Conservation (phyloP, 2,888 invertebrate genomes). For the Barypeithes pellucidus region DNA sequence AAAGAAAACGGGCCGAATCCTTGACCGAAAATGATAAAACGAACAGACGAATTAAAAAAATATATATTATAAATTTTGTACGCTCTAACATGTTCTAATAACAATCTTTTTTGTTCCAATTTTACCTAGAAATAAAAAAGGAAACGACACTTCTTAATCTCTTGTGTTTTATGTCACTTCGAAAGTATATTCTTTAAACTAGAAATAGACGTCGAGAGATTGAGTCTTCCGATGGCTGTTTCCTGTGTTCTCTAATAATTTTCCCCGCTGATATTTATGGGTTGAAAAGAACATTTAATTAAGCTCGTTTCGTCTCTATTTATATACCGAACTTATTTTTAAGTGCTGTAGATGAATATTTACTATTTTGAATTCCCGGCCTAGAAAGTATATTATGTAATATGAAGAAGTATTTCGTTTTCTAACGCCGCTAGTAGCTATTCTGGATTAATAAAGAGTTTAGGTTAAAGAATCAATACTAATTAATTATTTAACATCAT, state of each 20-base stretch:
- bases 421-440: no score
- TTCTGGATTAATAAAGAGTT: no score
- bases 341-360: background rate
- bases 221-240: constrained; percentile 31
- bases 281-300: constrained; percentile 8
- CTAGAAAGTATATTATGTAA: no score
- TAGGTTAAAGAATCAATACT: no score
- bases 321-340: background rate
- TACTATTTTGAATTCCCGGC: background rate
- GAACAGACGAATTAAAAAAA: no score
- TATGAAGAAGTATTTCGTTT: no score
- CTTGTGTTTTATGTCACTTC: constrained; percentile 11
- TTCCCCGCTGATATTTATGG: background rate
- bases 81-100: no score
- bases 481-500: no score
- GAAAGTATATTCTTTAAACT: constrained; percentile 28
- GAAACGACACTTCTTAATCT: constrained; percentile 21
- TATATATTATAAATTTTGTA: no score
- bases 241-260: constrained; percentile 27
- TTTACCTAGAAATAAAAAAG: constrained; percentile 11
- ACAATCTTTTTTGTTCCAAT: background rate
- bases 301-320: constrained; percentile 1
- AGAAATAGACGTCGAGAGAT: constrained; percentile 12
- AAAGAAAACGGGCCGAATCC: no score
- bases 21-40: no score